phyloP scores from a whole-genome alignment of 2,888 invertebrate species.

The Geophilus truncorum region DNA sequence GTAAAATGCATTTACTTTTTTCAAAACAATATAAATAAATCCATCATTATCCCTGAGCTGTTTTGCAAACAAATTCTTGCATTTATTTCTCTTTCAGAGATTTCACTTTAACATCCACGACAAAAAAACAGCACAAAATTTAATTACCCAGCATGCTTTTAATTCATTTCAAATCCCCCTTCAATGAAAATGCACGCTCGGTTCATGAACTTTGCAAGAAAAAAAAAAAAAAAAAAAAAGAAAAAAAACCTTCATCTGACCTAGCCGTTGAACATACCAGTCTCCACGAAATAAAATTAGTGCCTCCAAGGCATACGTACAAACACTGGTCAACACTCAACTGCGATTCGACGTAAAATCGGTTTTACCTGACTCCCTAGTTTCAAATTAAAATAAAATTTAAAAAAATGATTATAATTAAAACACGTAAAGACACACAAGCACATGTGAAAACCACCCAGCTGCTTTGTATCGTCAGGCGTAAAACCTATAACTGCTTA shows the following conservation, averaged over 20 bases:
- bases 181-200: background rate
- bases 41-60: too few relatives aligned
- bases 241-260: constrained; percentile 1
- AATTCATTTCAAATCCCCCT: background rate
- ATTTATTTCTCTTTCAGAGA: background rate
- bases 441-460: background rate
- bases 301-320: background rate
- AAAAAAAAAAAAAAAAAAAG: background rate
- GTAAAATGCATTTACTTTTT: too few relatives aligned
- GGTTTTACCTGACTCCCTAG: background rate
- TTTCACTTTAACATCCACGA: background rate
- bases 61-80: too few relatives aligned
- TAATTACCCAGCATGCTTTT: background rate
- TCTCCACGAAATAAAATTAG: constrained; percentile 5
- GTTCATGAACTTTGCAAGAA: background rate
- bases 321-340: background rate
- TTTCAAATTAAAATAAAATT: background rate
- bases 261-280: background rate
- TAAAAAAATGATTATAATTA: background rate
- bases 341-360: background rate
- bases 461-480: background rate
- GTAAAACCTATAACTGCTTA: background rate
- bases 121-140: background rate
- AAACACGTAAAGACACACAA: background rate
- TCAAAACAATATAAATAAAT: too few relatives aligned